Percentiles rank a stretch among this genome's conserved stretches.
These are phyloP conservation scores for Mus spretus DNA, from an alignment of 2,797 vertebrate genomes.

Conservation along the genomic window DNA sequence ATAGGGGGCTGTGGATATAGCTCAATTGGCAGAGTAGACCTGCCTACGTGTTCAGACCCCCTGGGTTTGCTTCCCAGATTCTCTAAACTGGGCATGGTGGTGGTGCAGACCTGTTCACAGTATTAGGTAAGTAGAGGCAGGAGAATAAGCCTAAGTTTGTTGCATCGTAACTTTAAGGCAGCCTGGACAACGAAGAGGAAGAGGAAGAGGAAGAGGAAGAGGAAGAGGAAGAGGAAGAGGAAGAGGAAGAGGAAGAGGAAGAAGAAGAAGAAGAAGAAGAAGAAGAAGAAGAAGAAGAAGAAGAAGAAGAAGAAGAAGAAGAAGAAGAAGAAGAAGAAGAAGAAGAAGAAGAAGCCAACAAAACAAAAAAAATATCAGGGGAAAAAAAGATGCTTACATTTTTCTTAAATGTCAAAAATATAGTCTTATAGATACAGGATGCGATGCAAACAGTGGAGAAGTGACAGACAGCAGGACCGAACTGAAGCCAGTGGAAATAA, in stretches of 20 bases:
- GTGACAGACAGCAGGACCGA: background rate
- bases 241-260: no score
- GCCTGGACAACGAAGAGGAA: background rate
- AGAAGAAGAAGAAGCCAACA: no score
- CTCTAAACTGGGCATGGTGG: background rate
- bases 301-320: no score
- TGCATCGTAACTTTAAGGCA: background rate
- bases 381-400: background rate
- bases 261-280: no score
- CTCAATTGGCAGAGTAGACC: background rate
- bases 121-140: background rate
- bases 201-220: no score
- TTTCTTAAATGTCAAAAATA: constrained; percentile 21
- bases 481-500: background rate
- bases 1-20: background rate
- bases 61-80: background rate
- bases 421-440: background rate
- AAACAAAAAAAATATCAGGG: background rate
- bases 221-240: no score
- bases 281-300: no score
- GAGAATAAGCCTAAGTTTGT: background rate
- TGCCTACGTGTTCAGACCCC: background rate
- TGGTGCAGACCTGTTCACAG: background rate
- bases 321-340: no score
- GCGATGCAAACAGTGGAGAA: background rate